Conservation (phyloP, 2,113 vertebrate species). For the Hyperopisus bebe region DNA sequence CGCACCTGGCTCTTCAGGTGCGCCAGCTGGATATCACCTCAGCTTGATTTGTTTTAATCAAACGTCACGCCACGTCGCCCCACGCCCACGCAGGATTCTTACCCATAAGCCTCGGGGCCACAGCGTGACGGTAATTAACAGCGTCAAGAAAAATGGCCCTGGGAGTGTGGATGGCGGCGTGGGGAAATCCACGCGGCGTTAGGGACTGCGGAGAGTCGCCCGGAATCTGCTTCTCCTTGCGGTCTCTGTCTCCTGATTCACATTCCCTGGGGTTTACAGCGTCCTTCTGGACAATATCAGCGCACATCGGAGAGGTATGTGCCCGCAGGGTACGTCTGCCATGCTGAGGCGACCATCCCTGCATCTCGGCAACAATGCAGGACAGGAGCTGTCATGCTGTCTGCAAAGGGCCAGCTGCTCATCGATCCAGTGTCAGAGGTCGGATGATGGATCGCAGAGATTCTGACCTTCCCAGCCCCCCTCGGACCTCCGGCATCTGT, state of each 20-base stretch:
- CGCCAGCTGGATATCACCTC: not conserved
- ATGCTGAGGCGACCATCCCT: not conserved
- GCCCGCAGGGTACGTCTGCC: not conserved
- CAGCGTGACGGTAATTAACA: not conserved
- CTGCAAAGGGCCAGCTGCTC: not conserved
- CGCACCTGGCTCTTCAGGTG: not conserved
- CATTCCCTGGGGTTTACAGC: not conserved
- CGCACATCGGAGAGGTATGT: not conserved
- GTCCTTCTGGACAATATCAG: not conserved
- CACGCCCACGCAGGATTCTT: not conserved
- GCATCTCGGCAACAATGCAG: not conserved
- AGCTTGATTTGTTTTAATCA: not conserved
- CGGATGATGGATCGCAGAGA: constrained; percentile 7
- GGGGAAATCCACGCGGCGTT: not conserved
- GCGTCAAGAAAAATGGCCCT: not conserved
- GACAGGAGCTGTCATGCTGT: not conserved
- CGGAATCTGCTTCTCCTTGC: not conserved
- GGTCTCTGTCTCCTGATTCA: not conserved
- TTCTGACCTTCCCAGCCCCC: not conserved
- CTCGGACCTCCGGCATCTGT: not conserved
- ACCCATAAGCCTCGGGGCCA: not conserved
- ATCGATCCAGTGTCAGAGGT: constrained; percentile 14
- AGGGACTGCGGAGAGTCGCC: not conserved
- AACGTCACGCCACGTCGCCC: not conserved
- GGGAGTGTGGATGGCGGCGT: not conserved